Conservation (phyloP, 2,888 invertebrate genomes). For the Caenorhabditis zanzibari region DNA sequence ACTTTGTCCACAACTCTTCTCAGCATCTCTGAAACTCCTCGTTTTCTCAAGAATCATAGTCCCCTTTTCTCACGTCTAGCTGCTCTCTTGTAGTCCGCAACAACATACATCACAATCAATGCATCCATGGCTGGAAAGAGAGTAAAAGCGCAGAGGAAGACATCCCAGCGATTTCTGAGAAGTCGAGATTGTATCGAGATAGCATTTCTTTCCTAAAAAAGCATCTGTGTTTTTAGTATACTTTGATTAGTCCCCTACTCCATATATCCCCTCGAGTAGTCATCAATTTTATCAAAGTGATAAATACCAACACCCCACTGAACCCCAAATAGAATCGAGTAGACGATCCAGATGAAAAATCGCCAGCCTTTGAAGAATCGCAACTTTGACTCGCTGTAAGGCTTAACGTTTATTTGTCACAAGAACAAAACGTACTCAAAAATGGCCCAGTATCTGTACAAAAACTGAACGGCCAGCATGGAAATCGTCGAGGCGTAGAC, state of each 20-base stretch:
- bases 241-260: too few relatives aligned
- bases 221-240: background rate
- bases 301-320: background rate
- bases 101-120: slow-evolving; percentile 16
- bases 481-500: background rate
- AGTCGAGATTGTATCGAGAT: slow-evolving; percentile 3
- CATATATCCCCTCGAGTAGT: background rate
- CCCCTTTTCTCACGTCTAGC: background rate
- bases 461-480: background rate
- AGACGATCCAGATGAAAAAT: background rate
- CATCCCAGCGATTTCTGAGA: slow-evolving; percentile 14
- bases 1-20: too few relatives aligned
- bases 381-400: background rate
- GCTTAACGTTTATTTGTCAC: background rate
- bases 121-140: slow-evolving; percentile 33
- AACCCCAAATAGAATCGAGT: background rate
- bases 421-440: background rate
- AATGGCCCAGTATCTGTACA: background rate
- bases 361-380: slow-evolving; percentile 10
- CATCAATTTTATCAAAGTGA: slow-evolving; percentile 9
- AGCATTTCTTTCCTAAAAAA: slow-evolving; percentile 12
- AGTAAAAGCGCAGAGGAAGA: background rate
- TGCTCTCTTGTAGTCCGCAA: background rate
- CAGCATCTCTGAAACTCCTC: too few relatives aligned
- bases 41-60: too few relatives aligned